A percentile compares a stretch with the other conserved stretches of the same genome.
phyloP scores from a whole-genome alignment of 2,888 invertebrate species.

The Conops quadrifasciatus region DNA sequence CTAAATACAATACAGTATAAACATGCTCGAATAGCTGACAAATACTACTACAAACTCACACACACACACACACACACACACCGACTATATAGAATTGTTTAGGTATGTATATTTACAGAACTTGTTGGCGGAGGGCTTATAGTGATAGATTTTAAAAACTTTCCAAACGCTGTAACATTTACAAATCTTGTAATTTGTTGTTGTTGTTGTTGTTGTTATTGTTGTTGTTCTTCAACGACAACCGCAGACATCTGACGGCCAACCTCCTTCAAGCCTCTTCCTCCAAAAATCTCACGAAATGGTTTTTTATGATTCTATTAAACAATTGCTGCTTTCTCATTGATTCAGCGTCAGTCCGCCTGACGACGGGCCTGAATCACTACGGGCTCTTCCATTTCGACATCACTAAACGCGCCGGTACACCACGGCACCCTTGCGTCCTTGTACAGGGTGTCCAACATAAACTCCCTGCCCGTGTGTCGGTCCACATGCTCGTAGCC shows the following conservation, averaged over 20 bases:
- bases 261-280: too few relatives aligned
- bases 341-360: too few relatives aligned
- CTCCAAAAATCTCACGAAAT: not conserved
- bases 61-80: constrained; percentile 23
- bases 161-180: constrained; percentile 14
- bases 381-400: too few relatives aligned
- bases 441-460: not conserved
- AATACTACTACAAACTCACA: constrained; percentile 28
- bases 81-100: not conserved
- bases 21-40: constrained; percentile 18
- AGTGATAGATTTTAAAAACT: not conserved
- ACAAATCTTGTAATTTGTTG: constrained; percentile 6
- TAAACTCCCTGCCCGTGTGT: not conserved
- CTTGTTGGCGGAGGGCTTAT: not conserved
- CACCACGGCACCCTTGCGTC: not conserved
- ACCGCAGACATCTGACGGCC: too few relatives aligned
- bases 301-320: constrained; percentile 3
- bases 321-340: constrained; percentile 9
- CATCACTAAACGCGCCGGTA: too few relatives aligned
- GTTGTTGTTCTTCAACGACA: too few relatives aligned
- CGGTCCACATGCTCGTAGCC: constrained; percentile 22
- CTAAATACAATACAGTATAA: not conserved
- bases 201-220: not conserved
- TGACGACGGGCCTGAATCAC: too few relatives aligned
- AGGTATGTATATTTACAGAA: constrained; percentile 33